phyloP scores from a whole-genome alignment of 2,797 vertebrate genomes.

The Decapterus maruadsi region DNA sequence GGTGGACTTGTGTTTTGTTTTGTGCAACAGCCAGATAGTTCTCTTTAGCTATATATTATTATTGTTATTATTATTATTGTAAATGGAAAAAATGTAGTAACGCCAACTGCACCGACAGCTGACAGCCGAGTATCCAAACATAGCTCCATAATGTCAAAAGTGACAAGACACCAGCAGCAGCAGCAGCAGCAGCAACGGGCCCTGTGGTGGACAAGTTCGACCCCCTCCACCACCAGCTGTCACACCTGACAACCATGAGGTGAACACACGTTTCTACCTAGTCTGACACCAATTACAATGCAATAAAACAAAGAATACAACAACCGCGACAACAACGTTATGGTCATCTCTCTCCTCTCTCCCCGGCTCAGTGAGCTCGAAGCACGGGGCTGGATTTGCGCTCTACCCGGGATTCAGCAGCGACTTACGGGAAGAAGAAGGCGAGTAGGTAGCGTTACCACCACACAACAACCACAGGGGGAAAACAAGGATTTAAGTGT shows the following conservation, averaged over 20 bases:
- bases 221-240: constrained; percentile 46
- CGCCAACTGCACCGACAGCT: constrained; percentile 56
- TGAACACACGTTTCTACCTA: not conserved
- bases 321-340: not conserved
- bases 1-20: not conserved
- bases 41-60: no score
- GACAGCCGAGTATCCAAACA: constrained; percentile 61
- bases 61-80: not conserved
- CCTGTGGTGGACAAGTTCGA: constrained; percentile 36
- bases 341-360: no score
- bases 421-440: no score
- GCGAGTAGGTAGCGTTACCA: no score
- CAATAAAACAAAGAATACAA: no score
- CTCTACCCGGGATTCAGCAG: no score
- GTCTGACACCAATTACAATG: no score
- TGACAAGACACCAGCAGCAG: constrained; percentile 30
- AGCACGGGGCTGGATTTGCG: constrained; percentile 61
- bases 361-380: not conserved
- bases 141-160: constrained; percentile 57
- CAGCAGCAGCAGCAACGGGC: not conserved
- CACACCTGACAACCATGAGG: constrained; percentile 48
- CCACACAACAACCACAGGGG: no score
- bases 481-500: not conserved
- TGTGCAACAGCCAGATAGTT: not conserved
- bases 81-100: not conserved